Conservation (phyloP, 2,888 invertebrate genomes). For the Agrochola circellaris region DNA sequence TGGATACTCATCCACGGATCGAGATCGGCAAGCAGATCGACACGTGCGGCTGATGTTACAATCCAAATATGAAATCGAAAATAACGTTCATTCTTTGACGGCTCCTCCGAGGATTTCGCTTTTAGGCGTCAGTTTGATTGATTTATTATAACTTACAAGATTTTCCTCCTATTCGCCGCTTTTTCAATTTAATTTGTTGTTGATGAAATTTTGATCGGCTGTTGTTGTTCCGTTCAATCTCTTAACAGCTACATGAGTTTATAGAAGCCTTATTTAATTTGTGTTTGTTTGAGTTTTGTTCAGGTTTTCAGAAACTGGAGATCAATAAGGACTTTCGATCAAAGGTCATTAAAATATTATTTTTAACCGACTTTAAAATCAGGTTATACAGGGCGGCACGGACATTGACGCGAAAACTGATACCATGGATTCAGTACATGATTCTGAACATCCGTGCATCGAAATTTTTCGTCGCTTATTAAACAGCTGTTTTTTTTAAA, state of each 20-base stretch:
- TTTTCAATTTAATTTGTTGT: constrained; percentile 39
- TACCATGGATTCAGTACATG: too few species aligned
- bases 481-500: too few species aligned
- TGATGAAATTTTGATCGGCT: constrained; percentile 23
- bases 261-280: neutral
- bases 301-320: neutral
- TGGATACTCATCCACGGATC: neutral
- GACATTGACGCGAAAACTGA: too few species aligned
- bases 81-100: constrained; percentile 18
- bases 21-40: too few species aligned
- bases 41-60: too few species aligned
- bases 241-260: neutral
- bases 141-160: constrained; percentile 29
- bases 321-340: neutral
- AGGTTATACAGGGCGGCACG: too few species aligned
- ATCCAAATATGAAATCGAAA: constrained; percentile 1
- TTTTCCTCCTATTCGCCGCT: neutral
- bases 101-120: constrained; percentile 20
- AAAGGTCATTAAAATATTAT: neutral
- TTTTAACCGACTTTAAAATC: too few species aligned
- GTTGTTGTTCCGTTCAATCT: constrained; percentile 3
- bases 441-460: too few species aligned
- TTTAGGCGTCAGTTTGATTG: constrained; percentile 29
- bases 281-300: neutral
- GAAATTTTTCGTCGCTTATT: too few species aligned